Evolutionary conservation across 2,113 vertebrate genomes (phyloP).

Genomic region (Acrocephalus kingi): DNA sequence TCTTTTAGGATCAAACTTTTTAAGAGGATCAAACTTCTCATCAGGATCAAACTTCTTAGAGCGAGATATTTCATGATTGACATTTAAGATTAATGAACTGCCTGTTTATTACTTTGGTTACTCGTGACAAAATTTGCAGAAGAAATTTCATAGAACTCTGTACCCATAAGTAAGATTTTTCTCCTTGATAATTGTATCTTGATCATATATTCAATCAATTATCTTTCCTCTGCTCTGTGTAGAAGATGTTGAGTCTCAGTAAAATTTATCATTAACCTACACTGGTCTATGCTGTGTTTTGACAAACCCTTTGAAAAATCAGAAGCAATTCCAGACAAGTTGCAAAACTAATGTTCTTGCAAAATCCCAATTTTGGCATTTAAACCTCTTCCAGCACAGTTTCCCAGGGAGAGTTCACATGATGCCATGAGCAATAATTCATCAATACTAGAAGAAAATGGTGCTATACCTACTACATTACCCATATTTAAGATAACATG

Average conservation of each 20-base stretch:
- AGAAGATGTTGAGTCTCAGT: background rate
- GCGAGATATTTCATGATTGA: background rate
- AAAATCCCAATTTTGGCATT: background rate
- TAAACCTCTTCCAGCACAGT: background rate
- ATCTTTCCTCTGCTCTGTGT: background rate
- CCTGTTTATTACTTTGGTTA: background rate
- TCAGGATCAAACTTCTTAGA: background rate
- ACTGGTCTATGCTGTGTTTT: background rate
- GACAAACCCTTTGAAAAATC: background rate
- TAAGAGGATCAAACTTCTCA: background rate
- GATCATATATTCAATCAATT: background rate
- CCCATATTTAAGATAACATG: no score
- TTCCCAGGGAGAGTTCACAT: background rate
- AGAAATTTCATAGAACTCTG: background rate
- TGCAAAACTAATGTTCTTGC: background rate
- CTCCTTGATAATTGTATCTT: background rate
- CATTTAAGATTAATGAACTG: background rate
- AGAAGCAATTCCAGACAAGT: background rate
- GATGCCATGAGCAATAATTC: background rate
- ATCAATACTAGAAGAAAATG: background rate
- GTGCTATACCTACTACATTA: background rate
- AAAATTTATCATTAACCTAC: background rate
- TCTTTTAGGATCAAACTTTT: conserved; percentile 1
- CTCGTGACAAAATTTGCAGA: background rate
- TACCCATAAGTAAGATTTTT: background rate